phyloP scores from a whole-genome alignment of 2,797 vertebrate species.

The Mormyrus proboscirostris region DNA sequence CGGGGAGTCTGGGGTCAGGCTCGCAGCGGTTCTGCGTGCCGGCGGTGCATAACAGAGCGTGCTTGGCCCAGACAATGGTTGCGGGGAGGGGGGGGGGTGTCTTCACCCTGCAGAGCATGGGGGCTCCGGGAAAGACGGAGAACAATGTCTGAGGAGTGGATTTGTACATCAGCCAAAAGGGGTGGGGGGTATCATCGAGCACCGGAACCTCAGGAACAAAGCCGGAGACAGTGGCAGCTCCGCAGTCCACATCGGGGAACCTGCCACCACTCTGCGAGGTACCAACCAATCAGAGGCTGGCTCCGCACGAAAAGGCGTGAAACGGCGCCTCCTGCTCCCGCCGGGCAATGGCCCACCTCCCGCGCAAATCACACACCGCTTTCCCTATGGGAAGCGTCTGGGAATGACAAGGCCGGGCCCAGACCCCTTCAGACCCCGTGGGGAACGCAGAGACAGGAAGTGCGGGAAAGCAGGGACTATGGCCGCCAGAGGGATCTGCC shows the following conservation, averaged over 20 bases:
- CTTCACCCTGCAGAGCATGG: not conserved
- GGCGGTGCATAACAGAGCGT: not conserved
- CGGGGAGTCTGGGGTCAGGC: not conserved
- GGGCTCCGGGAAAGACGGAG: slow-evolving; percentile 40
- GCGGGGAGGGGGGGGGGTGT: not conserved
- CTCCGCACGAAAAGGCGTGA: not conserved
- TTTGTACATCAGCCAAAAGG: not conserved
- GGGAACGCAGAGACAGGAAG: not conserved
- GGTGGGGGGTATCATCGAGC: not conserved
- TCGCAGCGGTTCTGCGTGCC: not conserved
- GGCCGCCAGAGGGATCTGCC: not conserved
- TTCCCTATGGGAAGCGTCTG: not conserved
- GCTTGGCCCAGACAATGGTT: not conserved
- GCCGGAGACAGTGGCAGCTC: not conserved
- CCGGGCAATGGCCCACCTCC: not conserved
- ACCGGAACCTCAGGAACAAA: not conserved
- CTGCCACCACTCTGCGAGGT: not conserved
- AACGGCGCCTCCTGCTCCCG: not conserved
- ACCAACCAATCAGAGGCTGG: not conserved
- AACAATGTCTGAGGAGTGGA: slow-evolving; percentile 48
- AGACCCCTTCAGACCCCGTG: not conserved
- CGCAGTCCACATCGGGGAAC: not conserved
- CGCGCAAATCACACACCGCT: not conserved
- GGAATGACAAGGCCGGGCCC: not conserved
- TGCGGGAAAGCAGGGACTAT: not conserved